Conservation (phyloP, 2,888 invertebrate genomes). For the Melieria omissa region DNA sequence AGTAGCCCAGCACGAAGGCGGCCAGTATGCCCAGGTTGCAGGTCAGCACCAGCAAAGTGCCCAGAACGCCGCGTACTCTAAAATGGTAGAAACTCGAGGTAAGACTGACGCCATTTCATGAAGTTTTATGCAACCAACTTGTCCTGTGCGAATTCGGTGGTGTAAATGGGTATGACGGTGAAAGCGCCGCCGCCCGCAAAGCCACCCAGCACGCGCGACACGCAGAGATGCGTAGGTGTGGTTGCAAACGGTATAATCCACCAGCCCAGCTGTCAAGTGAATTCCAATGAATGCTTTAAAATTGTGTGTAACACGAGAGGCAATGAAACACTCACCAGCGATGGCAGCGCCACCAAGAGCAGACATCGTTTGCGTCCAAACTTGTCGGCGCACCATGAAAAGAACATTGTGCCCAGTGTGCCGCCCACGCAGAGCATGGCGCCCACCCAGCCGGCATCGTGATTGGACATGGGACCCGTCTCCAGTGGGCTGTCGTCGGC, state of each 20-base stretch:
- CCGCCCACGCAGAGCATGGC: slow-evolving; percentile 62
- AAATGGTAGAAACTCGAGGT: slow-evolving; percentile 45
- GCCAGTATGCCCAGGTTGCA: slow-evolving; percentile 60
- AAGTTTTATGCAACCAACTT: slow-evolving; percentile 46
- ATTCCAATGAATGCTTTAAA: background rate
- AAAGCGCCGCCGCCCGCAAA: slow-evolving; percentile 60
- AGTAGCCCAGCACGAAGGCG: slow-evolving; percentile 59
- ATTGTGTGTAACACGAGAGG: background rate
- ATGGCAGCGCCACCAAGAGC: slow-evolving; percentile 55
- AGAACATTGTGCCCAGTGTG: slow-evolving; percentile 58
- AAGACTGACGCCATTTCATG: background rate
- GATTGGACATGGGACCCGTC: slow-evolving; percentile 55
- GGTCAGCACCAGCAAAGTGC: slow-evolving; percentile 59
- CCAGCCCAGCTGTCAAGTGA: slow-evolving; percentile 56
- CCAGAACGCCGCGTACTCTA: slow-evolving; percentile 62
- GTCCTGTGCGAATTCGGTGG: slow-evolving; percentile 61
- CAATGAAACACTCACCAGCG: slow-evolving; percentile 51
- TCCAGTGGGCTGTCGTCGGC: slow-evolving; percentile 55
- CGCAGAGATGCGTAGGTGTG: slow-evolving; percentile 55
- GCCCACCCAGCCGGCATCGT: slow-evolving; percentile 64
- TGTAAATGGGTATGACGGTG: slow-evolving; percentile 57
- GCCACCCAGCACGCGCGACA: slow-evolving; percentile 58
- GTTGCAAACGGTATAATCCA: slow-evolving; percentile 55
- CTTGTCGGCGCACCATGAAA: slow-evolving; percentile 60
- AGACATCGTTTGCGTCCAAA: slow-evolving; percentile 58